phyloP scores from a whole-genome alignment of 2,888 invertebrate species.

The Lutraria lutraria region DNA sequence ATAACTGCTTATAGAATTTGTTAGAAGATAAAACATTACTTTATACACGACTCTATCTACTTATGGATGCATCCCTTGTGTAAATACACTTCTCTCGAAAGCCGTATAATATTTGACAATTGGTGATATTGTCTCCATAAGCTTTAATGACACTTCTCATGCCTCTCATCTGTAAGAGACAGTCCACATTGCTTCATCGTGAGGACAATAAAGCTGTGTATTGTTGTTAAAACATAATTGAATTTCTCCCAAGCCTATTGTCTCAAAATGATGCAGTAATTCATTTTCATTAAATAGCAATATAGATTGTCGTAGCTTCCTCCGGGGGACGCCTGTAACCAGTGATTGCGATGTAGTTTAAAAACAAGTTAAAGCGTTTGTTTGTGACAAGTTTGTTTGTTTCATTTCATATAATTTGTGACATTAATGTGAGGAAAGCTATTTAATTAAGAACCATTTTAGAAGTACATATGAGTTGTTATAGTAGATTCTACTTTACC shows the following conservation, averaged over 20 bases:
- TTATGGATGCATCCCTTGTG: conserved; percentile 36
- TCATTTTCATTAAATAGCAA: conserved; percentile 71
- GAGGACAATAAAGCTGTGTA: conserved; percentile 61
- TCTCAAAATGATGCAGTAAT: conserved; percentile 64
- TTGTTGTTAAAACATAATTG: conserved; percentile 71
- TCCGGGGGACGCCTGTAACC: conserved; percentile 36
- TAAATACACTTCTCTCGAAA: conserved; percentile 27
- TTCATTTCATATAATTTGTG: conserved; percentile 24
- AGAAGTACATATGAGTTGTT: background rate
- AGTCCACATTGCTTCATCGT: conserved; percentile 58
- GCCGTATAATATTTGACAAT: conserved; percentile 57
- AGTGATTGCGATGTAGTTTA: background rate
- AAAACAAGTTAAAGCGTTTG: background rate
- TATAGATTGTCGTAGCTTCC: conserved; percentile 62
- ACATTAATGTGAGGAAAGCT: conserved; percentile 12
- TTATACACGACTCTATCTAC: background rate
- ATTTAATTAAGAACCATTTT: background rate
- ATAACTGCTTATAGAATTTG: conserved; percentile 5
- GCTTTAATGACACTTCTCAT: conserved; percentile 54
- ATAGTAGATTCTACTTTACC: background rate
- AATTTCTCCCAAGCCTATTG: conserved; percentile 66
- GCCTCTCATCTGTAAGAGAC: conserved; percentile 37
- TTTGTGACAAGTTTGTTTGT: conserved; percentile 16
- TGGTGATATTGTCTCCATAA: conserved; percentile 47
- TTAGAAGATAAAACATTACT: conserved; percentile 3